Base-by-base conservation (phyloP, 2,888 invertebrate species). In the Podotricha telesiphe region DNA sequence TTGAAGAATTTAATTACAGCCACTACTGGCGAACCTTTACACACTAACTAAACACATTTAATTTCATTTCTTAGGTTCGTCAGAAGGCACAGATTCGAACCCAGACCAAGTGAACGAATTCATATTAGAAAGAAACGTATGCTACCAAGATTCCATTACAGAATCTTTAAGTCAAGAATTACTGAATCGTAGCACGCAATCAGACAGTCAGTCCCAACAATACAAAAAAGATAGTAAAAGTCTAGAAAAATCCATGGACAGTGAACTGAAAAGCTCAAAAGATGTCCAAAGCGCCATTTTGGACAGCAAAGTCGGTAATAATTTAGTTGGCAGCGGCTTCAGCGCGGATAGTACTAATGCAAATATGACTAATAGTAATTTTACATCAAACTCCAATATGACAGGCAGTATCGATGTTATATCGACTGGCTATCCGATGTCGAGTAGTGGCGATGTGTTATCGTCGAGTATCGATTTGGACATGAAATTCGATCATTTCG, bases 401-500 rank as follows among this genome's bases (percentile, higher is more conserved):
- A 90, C 90, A 0, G 86, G 82, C 0, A 92, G 91, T 40, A 91
- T 89, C 11, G 91, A 91, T 64, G 86, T 85, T 0, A 82, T 77
- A 63, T 79, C 89, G 0, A 89, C 93, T 0, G 91, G 88, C 0
- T 93, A 93, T 40, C 92, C 93, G 0, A 89, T 91, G 89, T 82
- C 93, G 0, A 91, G 86, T 58, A 93, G 92, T 28, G 91, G 85
- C 0, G 93, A 88, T 19, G 73, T 88, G 0, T 53, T 88, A 22
- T 88, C 88, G 0, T 86, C 90, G 0, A 93, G 93, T 68, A 86
- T 89, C 55, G 91, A 93, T 78, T 84, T 95, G 62, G 94, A 95
- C 76, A 95, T 95, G 82, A 95, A 94, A 76, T 95, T 95, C 73
- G 95, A 95, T 77, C 94, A 95, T 79, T 95, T 95, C 74, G 95